These are phyloP conservation scores for Aldabrachelys gigantea DNA, from an alignment of 2,113 vertebrate genomes.

Conservation along the genomic window DNA sequence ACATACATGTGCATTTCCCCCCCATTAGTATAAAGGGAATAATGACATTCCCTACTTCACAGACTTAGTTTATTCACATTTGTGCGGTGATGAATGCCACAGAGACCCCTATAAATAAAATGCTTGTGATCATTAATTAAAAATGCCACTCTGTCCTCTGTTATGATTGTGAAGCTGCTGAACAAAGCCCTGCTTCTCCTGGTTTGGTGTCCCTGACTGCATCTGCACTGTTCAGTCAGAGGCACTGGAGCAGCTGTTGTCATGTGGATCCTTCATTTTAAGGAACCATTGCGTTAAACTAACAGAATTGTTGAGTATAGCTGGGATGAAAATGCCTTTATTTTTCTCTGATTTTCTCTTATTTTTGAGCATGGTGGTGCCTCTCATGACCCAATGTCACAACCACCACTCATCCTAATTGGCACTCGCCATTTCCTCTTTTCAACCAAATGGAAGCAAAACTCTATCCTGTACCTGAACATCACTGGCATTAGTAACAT, in stretches of 20 bases:
- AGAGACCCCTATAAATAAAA: background rate
- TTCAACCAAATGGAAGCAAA: slow-evolving; percentile 5
- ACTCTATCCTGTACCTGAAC: slow-evolving; percentile 11
- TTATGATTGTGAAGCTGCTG: background rate
- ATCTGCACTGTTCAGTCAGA: background rate
- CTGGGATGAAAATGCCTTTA: slow-evolving; percentile 17
- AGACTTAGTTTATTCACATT: background rate
- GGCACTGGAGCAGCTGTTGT: background rate
- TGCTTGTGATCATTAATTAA: background rate
- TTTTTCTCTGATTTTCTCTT: background rate
- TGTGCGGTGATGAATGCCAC: slow-evolving; percentile 22
- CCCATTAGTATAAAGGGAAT: slow-evolving; percentile 11
- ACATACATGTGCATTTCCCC: slow-evolving; percentile 15
- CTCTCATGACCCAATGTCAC: background rate
- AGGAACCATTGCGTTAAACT: background rate
- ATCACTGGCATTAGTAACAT: slow-evolving; percentile 51
- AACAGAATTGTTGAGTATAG: background rate
- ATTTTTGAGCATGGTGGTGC: background rate
- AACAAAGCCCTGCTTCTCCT: background rate
- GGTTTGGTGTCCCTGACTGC: background rate
- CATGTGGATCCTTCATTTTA: background rate
- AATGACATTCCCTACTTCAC: background rate
- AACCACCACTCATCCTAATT: background rate
- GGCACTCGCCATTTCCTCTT: background rate
- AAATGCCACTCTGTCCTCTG: background rate